Conservation (phyloP, 2,888 invertebrate species). For the Ecliptopera silaceata region DNA sequence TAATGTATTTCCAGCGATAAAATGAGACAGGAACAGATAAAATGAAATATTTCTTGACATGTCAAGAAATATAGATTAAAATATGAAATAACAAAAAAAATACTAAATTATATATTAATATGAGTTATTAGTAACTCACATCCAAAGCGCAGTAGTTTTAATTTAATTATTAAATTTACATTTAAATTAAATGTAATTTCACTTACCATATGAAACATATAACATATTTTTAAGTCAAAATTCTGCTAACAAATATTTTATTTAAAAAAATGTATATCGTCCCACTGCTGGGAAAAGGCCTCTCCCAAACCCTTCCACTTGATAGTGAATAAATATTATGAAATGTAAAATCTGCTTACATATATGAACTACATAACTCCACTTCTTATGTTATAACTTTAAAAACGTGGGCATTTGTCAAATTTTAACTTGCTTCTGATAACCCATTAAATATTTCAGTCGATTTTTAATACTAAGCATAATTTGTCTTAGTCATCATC, state of each 20-base stretch:
- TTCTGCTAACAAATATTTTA: neutral
- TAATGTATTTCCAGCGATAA: neutral
- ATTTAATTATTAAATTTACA: slow-evolving; percentile 16
- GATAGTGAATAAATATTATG: too few relatives aligned
- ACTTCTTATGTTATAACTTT: slow-evolving; percentile 13
- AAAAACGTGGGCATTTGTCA: neutral
- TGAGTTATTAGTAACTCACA: slow-evolving; percentile 14
- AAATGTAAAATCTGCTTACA: neutral
- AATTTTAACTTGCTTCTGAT: neutral
- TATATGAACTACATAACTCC: slow-evolving; percentile 3
- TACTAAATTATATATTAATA: neutral
- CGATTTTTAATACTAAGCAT: too few relatives aligned
- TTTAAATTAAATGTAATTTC: neutral
- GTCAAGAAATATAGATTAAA: too few relatives aligned
- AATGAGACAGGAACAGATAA: neutral
- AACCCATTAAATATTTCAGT: too few relatives aligned
- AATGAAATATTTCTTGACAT: neutral
- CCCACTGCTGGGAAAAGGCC: too few relatives aligned
- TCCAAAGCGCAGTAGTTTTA: slow-evolving; percentile 33
- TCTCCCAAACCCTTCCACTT: too few relatives aligned
- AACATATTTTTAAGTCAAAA: neutral
- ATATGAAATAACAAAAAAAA: too few relatives aligned
- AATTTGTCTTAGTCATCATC: too few relatives aligned
- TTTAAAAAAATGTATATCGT: too few relatives aligned
- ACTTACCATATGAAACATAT: too few relatives aligned